A percentile compares a stretch with the other conserved stretches of the same genome.
Evolutionary conservation across 2,113 vertebrate species (phyloP).

Genomic region (Mystacornis crossleyi): DNA sequence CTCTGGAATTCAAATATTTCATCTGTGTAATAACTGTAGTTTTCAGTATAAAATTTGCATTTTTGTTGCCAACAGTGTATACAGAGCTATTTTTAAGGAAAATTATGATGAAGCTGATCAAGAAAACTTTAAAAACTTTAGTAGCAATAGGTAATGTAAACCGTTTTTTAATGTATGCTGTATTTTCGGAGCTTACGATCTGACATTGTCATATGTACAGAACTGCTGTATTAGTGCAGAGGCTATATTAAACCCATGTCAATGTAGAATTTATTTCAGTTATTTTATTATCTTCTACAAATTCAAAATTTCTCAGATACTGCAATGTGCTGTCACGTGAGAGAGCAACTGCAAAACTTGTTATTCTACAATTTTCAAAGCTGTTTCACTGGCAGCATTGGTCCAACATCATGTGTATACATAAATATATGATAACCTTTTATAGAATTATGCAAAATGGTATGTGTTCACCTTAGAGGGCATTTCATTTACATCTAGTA

Average conservation of each 20-base stretch:
- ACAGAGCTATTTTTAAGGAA: neutral
- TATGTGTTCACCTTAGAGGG: neutral
- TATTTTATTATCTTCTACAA: neutral
- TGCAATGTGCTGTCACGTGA: neutral
- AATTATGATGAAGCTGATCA: neutral
- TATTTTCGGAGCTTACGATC: neutral
- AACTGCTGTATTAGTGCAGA: neutral
- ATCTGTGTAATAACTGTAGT: neutral
- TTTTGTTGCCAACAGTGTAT: neutral
- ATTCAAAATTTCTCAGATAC: neutral
- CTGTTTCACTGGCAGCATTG: neutral
- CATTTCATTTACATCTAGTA: neutral
- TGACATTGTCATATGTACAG: neutral
- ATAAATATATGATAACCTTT: neutral
- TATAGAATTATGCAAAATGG: neutral
- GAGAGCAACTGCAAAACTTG: neutral
- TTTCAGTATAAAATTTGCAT: neutral
- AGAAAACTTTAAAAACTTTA: neutral
- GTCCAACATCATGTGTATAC: fast-evolving
- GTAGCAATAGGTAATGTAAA: neutral
- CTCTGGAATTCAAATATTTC: neutral
- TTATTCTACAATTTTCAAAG: neutral
- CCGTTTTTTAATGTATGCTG: neutral
- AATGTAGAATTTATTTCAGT: neutral
- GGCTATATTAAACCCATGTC: neutral